These are phyloP conservation scores for Limnodromus scolopaceus DNA, from an alignment of 2,797 vertebrate species.

Conservation along the genomic window DNA sequence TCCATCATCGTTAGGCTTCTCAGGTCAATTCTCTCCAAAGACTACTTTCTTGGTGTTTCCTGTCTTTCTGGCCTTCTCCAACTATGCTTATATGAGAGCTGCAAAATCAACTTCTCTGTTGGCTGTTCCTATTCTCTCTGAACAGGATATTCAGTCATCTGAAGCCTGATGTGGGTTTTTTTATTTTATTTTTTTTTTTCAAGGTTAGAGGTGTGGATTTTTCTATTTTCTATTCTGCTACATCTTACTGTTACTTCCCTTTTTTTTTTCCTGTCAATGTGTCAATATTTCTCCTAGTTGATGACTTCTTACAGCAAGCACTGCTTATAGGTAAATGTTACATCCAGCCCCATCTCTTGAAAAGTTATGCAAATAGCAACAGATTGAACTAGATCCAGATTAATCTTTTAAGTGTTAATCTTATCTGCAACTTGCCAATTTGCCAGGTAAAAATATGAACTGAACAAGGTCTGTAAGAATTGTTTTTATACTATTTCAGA, in stretches of 20 bases:
- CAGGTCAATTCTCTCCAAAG: background rate
- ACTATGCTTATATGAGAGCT: background rate
- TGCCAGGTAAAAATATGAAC: background rate
- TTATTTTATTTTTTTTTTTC: rapidly evolving
- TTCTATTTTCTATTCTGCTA: background rate
- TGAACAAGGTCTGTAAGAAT: rapidly evolving
- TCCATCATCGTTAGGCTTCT: background rate
- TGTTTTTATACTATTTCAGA: background rate
- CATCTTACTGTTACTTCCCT: background rate
- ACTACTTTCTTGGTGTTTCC: background rate
- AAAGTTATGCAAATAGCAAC: background rate
- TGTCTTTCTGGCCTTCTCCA: background rate
- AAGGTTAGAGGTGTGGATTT: background rate
- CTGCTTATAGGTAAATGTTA: background rate
- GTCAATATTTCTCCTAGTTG: background rate
- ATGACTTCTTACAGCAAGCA: background rate
- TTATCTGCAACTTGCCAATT: background rate
- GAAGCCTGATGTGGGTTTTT: background rate
- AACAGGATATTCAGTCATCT: background rate
- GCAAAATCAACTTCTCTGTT: background rate
- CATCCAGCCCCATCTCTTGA: background rate
- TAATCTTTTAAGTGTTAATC: background rate
- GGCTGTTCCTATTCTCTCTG: background rate
- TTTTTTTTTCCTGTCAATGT: background rate
- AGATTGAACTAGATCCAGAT: background rate